Conservation (phyloP, 2,113 vertebrate genomes). For the Thalassoma bifasciatum region DNA sequence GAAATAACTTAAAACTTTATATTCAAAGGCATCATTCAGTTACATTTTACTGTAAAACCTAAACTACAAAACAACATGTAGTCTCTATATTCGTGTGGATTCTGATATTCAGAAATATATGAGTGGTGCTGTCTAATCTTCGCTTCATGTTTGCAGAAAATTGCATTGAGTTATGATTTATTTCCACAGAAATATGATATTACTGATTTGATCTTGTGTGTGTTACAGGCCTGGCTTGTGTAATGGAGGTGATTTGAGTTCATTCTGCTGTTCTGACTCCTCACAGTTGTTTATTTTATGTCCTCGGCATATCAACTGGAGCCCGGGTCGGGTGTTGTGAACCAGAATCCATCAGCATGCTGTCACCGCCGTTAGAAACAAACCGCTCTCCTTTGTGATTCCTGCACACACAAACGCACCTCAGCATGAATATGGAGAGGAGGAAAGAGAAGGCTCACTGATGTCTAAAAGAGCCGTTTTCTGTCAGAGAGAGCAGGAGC, state of each 20-base stretch:
- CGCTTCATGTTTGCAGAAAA: no score
- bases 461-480: conserved; percentile 25
- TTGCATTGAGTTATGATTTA: no score
- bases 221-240: background rate
- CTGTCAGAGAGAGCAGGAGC: conserved; percentile 7
- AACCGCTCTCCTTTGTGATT: background rate
- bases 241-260: background rate
- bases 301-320: background rate
- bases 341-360: background rate
- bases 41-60: no score
- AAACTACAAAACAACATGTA: no score
- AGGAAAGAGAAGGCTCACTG: conserved; percentile 6
- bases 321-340: conserved; percentile 7
- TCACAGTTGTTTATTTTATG: conserved; percentile 7
- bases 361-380: background rate
- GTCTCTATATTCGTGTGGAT: no score
- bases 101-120: no score
- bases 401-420: background rate
- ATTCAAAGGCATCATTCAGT: no score
- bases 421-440: conserved; percentile 20
- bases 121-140: no score
- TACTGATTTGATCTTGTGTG: no score
- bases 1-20: no score
- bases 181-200: no score
- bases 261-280: background rate